Evolutionary conservation across 2,113 vertebrate species (phyloP), one percentile per base, ranked within the genome.

Genomic region (Columbina picui): DNA sequence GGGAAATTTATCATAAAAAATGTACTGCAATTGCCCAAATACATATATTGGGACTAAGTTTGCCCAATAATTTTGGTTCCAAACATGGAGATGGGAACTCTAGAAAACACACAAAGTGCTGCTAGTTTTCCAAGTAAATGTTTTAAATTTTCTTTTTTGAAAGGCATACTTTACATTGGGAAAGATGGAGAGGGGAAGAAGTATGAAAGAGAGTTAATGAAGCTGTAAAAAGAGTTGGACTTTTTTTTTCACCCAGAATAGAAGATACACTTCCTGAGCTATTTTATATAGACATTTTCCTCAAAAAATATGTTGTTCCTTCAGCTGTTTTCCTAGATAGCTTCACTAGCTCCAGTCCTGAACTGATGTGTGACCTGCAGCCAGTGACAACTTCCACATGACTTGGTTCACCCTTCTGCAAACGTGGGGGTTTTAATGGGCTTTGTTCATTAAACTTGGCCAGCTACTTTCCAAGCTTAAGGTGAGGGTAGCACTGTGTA

Each of bases 301-400:
- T 3, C 1, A 0, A 3, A 12, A 92, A 67, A 34, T 16, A 5
- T 14, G 9, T 16, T 27, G 4, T 30, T 86, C 38, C 15, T 94
- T 77, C 50, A 81, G 18, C 27, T 67, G 9, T 74, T 86, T 67
- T 74, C 71, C 25, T 73, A 19, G 10, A 53, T 79, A 64, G 41
- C 88, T 68, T 56, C 59, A 67, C 43, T 60, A 69, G 19, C 38
- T 74, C 59, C 23, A 47, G 14, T 26, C 63, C 29, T n/a, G 17
- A 83, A 73, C 0, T 87, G 87, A 85, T 1, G 0, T 45, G 34
- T 91, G 79, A 95, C 87, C 41, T 63, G 71, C 67, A 92, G 41
- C 50, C 81, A 93, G 21, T 64, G 79, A 80, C 59, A 80, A 52
- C 36, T 67, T 85, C 20, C 3, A 0, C 74, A 55, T 25, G 47